Percentiles rank a stretch among this genome's conserved stretches.
phyloP scores from a whole-genome alignment of 2,113 vertebrate genomes.

The Pseudorectes ferrugineus region DNA sequence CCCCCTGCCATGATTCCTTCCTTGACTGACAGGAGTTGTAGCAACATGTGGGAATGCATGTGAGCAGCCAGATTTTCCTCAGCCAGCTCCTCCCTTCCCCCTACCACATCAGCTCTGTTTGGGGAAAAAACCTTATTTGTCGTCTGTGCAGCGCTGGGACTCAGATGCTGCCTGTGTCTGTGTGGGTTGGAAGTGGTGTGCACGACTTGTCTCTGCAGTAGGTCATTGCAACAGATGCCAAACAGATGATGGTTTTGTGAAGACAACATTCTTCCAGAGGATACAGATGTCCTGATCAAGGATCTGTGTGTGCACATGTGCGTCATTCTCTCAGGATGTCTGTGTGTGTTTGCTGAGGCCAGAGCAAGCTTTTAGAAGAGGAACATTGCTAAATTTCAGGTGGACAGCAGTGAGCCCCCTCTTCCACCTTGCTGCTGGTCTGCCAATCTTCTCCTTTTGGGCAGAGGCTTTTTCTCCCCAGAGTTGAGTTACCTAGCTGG shows the following conservation, averaged over 20 bases:
- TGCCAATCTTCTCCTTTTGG: not conserved
- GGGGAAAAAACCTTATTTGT: not conserved
- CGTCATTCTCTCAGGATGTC: not conserved
- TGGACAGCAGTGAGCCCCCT: not conserved
- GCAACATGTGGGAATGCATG: not conserved
- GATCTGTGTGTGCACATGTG: fast-evolving
- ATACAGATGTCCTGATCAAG: not conserved
- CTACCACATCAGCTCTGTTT: not conserved
- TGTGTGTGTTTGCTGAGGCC: not conserved
- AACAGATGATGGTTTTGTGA: not conserved
- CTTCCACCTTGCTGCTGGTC: fast-evolving
- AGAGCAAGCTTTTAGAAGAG: not conserved
- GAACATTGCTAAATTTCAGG: not conserved
- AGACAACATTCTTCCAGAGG: not conserved
- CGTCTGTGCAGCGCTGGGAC: not conserved
- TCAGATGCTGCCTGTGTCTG: fast-evolving
- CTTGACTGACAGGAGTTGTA: not conserved
- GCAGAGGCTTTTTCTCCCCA: not conserved
- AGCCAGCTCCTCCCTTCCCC: not conserved
- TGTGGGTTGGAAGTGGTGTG: not conserved
- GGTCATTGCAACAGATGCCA: constrained; percentile 25
- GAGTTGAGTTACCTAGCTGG: not conserved
- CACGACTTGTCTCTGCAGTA: not conserved
- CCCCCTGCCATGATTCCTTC: not conserved
- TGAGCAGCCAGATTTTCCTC: not conserved